Evolutionary conservation across 2,888 invertebrate species (phyloP).

Genomic region (Allygus modestus): DNA sequence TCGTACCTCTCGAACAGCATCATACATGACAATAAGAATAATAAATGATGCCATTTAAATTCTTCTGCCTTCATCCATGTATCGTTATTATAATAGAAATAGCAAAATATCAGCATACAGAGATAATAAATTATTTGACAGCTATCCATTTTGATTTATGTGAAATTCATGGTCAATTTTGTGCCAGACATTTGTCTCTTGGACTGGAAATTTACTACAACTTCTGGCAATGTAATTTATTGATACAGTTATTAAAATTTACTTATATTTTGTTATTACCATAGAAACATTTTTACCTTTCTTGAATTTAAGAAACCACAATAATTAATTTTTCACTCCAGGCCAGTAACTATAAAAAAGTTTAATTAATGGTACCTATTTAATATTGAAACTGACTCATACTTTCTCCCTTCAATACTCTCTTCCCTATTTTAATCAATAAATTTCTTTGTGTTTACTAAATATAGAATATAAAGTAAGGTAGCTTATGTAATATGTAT

Average conservation of each 20-base stretch:
- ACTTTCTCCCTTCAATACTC: too few relatives aligned
- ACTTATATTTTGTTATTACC: not conserved
- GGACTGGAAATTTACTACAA: not conserved
- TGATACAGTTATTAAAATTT: not conserved
- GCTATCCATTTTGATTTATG: constrained; percentile 9
- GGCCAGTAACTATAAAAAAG: too few relatives aligned
- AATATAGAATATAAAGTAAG: too few relatives aligned
- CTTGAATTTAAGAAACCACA: too few relatives aligned
- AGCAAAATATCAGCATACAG: not conserved
- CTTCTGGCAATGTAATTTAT: not conserved
- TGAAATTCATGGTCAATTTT: not conserved
- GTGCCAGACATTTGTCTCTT: not conserved
- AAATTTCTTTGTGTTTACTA: too few relatives aligned
- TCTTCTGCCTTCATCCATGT: not conserved
- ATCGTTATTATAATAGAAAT: not conserved
- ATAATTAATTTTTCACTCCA: too few relatives aligned
- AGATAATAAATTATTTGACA: constrained; percentile 14
- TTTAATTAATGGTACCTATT: too few relatives aligned
- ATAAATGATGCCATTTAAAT: not conserved
- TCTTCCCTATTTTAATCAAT: too few relatives aligned
- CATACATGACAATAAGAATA: not conserved
- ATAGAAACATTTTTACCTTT: constrained; percentile 28
- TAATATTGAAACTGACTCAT: too few relatives aligned
- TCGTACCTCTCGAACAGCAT: not conserved
- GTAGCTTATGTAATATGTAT: too few relatives aligned